Percentiles rank a stretch among this genome's conserved stretches.
phyloP scores from a whole-genome alignment of 53 echinoderm and acorn worm genomes.

The Antedon mediterranea region DNA sequence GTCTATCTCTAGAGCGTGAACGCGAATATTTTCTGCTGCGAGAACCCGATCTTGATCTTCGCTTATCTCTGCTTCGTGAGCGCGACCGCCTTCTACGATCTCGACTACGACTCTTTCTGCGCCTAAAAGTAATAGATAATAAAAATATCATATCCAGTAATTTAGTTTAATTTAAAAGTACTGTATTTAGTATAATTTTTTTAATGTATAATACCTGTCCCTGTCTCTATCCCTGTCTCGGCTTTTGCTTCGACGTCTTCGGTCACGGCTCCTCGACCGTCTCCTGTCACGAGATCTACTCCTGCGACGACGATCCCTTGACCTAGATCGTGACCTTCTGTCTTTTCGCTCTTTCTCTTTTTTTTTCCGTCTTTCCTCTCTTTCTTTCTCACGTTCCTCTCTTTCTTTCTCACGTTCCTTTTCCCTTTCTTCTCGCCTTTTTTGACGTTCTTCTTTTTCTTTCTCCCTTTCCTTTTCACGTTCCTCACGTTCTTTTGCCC shows the following conservation, averaged over 20 bases:
- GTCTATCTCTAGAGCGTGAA: constrained; percentile 33
- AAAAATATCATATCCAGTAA: no score
- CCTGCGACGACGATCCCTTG: constrained; percentile 31
- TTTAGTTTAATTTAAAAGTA: no score
- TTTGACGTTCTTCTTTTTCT: constrained; percentile 38
- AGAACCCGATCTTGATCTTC: not conserved
- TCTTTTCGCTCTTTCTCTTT: constrained; percentile 30
- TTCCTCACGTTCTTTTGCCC: constrained; percentile 70
- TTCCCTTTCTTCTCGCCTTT: constrained; percentile 48
- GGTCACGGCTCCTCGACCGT: constrained; percentile 6
- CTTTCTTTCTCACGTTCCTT: constrained; percentile 46
- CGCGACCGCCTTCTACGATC: constrained; percentile 25
- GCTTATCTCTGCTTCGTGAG: constrained; percentile 39
- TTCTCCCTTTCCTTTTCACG: constrained; percentile 44
- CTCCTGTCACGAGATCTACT: constrained; percentile 19
- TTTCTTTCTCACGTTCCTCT: constrained; percentile 45
- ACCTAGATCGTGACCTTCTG: constrained; percentile 23
- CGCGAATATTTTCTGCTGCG: constrained; percentile 14
- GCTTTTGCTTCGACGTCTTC: constrained; percentile 26
- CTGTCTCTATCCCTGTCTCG: constrained; percentile 24
- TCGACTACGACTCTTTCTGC: constrained; percentile 18
- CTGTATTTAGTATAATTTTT: no score
- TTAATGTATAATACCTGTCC: not conserved
- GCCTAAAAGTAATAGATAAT: no score
- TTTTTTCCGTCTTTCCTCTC: constrained; percentile 23